Conservation (phyloP, 2,888 invertebrate genomes). For the Coecobrya sp. region DNA sequence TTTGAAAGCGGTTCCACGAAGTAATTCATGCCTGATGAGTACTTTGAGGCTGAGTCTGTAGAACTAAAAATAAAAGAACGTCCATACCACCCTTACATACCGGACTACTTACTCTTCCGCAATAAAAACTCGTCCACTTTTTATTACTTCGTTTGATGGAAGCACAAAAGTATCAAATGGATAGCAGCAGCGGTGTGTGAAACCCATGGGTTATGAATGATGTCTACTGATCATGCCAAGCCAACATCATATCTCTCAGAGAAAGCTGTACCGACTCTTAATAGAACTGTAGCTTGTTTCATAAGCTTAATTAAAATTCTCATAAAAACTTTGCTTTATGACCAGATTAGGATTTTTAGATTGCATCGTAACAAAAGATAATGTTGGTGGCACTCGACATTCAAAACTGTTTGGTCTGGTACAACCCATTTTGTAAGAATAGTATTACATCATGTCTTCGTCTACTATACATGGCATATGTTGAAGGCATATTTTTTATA, state of each 20-base stretch:
- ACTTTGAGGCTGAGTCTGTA: too few species aligned
- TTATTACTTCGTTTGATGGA: background rate
- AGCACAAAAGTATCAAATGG: background rate
- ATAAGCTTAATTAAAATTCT: conserved; percentile 17
- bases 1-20: background rate
- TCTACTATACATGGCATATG: too few species aligned
- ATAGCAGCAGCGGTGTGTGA: too few species aligned
- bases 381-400: too few species aligned
- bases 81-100: too few species aligned
- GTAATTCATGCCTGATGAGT: too few species aligned
- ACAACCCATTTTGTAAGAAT: too few species aligned
- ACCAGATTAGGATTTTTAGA: background rate
- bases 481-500: too few species aligned
- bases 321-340: conserved; percentile 2
- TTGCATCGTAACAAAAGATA: background rate
- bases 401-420: too few species aligned
- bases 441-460: too few species aligned
- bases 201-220: too few species aligned
- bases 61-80: too few species aligned
- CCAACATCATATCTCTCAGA: background rate
- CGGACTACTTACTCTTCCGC: background rate
- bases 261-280: background rate
- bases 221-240: background rate
- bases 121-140: background rate
- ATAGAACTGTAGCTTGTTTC: background rate